phyloP scores from a whole-genome alignment of 1,140 invertebrate genomes.

The Sinonovacula constricta region DNA sequence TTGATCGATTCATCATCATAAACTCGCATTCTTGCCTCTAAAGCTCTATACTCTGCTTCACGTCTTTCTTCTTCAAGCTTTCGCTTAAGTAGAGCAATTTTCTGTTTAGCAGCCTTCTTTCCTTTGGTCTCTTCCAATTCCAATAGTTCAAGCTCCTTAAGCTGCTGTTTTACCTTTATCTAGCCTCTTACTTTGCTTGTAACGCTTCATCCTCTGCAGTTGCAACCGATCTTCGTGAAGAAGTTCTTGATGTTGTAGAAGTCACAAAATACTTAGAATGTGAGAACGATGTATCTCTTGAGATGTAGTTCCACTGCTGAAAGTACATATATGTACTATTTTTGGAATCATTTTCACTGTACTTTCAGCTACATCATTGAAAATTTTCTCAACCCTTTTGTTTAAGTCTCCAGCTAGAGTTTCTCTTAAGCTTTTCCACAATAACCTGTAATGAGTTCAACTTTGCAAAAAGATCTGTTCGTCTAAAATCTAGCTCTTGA shows the following conservation, averaged over 20 bases:
- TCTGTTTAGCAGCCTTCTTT: not conserved
- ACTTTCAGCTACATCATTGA: not conserved
- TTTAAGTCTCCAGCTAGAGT: not conserved
- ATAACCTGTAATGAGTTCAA: not conserved
- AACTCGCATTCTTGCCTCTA: not conserved
- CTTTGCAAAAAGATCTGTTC: not conserved
- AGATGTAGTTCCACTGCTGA: not conserved
- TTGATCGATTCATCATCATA: not conserved
- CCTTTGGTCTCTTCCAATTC: not conserved
- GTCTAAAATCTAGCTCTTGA: too few species aligned
- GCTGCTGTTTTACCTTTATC: not conserved
- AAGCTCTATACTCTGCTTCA: not conserved
- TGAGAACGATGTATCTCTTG: not conserved
- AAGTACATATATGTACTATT: not conserved
- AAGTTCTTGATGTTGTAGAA: not conserved
- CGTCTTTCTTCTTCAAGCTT: not conserved
- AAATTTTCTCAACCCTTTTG: too few species aligned
- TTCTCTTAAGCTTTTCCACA: not conserved
- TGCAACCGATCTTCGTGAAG: not conserved
- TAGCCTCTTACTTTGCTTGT: not conserved
- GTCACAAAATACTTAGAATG: too few species aligned
- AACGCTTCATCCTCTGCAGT: not conserved
- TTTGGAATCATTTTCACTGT: not conserved
- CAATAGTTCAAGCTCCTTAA: not conserved
- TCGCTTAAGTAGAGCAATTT: not conserved